Base-by-base conservation (phyloP, 2,113 vertebrate genomes). In the Phyllostomus hastatus region DNA sequence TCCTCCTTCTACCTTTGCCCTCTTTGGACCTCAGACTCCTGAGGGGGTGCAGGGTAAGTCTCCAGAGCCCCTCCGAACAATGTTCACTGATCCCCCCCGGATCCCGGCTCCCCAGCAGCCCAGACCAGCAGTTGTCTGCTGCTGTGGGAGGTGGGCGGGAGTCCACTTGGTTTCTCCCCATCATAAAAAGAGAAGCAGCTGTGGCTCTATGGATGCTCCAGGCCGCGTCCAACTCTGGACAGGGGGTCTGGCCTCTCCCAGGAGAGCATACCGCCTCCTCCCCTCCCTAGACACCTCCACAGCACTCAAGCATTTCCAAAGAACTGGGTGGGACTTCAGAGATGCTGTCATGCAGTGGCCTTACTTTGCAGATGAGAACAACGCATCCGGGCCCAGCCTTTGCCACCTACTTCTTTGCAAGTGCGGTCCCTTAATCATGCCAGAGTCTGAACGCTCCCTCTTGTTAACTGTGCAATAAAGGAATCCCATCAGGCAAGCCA, bases 1-100 rank as follows among this genome's bases (percentile, higher is more conserved):
- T 95, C 88, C 83, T 92, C 89, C 72, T 94, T 88, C 67, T 33
- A 12, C 46, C 41, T 96, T 97, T 97, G 90, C 96, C 97, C 95
- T 98, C 95, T 98, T 98, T 97, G 97, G 97, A 97, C 98, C 95
- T 95, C 94, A 97, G 97, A 97, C 97, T 95, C 97, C 88, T 48
- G 96, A 98, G 43, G 43, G 43, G 43, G 43, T 4, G 94, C 90
- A 88, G 92, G 92, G 95, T 95, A 97, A 7, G 59, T 96, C 97
- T 97, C 96, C 95, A 97, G 98, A 97, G 83, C 97, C 97, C 96
- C 98, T 98, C 97, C 92, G 96, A 97, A 96, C 96, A 96, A 92
- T 94, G 85, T 84, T 96, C 96, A 81, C 92, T 95, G 96, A 98
- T 98, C 96, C 95, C 96, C 95, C 94, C 97, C 97, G 97, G 98